Conservation (phyloP, 2,113 vertebrate genomes). For the Ptyas mucosa region DNA sequence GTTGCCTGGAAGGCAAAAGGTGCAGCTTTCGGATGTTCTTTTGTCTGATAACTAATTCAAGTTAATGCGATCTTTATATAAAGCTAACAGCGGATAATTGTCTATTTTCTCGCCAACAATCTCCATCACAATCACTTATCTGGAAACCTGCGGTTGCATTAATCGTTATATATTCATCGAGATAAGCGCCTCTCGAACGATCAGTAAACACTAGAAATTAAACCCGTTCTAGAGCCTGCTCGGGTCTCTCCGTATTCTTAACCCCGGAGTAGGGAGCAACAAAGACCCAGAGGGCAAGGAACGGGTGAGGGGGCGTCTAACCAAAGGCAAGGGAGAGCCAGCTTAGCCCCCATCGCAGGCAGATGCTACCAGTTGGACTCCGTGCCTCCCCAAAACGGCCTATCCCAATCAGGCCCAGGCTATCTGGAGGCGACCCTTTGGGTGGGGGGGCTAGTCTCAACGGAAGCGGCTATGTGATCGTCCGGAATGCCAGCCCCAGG, state of each 20-base stretch:
- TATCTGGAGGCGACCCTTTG: neutral
- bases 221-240: slow-evolving; percentile 53
- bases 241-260: slow-evolving; percentile 39
- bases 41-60: slow-evolving; percentile 86
- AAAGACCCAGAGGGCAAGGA: neutral
- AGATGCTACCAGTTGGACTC: neutral
- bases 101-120: slow-evolving; percentile 84
- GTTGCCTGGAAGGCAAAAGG: slow-evolving; percentile 71
- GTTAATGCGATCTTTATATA: slow-evolving; percentile 85
- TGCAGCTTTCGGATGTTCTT: slow-evolving; percentile 72
- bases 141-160: slow-evolving; percentile 82
- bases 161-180: slow-evolving; percentile 76
- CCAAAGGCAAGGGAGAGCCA: neutral
- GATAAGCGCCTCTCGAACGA: slow-evolving; percentile 68
- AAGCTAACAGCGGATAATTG: slow-evolving; percentile 87
- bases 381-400: neutral
- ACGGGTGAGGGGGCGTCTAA: neutral
- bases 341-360: neutral
- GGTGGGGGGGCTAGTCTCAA: neutral
- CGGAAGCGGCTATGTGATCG: neutral
- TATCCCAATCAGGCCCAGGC: neutral
- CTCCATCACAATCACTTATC: slow-evolving; percentile 83
- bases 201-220: slow-evolving; percentile 64
- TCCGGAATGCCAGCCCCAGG: neutral
- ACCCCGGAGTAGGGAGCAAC: neutral